phyloP scores from a whole-genome alignment of 2,888 invertebrate genomes.

The Ormyrus thymus region DNA sequence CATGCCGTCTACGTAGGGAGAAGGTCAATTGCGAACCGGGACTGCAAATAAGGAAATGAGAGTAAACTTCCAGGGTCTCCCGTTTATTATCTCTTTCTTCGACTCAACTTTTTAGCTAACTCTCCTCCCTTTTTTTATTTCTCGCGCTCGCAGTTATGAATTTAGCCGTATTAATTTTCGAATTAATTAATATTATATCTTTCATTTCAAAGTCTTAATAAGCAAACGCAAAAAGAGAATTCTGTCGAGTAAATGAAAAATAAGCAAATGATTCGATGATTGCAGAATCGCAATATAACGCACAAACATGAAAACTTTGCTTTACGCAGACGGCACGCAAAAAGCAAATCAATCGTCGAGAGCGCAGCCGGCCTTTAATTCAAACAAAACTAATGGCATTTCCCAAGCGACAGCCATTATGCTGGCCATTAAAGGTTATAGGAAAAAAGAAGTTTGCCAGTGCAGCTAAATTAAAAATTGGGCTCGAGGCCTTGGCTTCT shows the following conservation, averaged over 20 bases:
- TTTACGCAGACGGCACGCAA: neutral
- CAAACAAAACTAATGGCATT: slow-evolving; percentile 38
- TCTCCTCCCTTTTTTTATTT: slow-evolving; percentile 20
- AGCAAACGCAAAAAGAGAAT: neutral
- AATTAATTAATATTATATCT: slow-evolving; percentile 9
- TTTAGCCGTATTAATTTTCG: slow-evolving; percentile 45
- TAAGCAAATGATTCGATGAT: no score
- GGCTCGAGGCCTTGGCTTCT: neutral
- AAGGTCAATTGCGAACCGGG: slow-evolving; percentile 54
- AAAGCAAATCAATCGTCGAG: slow-evolving; percentile 31
- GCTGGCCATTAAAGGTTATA: no score
- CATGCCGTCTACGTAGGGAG: neutral
- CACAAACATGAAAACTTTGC: neutral
- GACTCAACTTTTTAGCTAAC: slow-evolving; percentile 49
- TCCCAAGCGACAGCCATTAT: neutral
- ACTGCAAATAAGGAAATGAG: slow-evolving; percentile 56
- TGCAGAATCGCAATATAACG: no score
- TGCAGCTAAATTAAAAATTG: neutral
- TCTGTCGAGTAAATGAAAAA: no score
- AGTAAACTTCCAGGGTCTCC: slow-evolving; percentile 48
- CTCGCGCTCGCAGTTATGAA: slow-evolving; percentile 47
- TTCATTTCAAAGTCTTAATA: neutral
- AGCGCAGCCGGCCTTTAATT: slow-evolving; percentile 4
- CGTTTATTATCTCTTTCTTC: slow-evolving; percentile 52
- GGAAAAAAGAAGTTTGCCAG: neutral